phyloP scores from a whole-genome alignment of 1,140 invertebrate species.

The honey bee (Apis mellifera) region Amel_HAv3.1 CM009937.2:7880501-7881000 shows the following conservation, averaged over 20 bases:
- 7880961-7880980: no score
- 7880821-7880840: slow-evolving; percentile 17
- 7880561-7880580: no score
- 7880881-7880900: no score
- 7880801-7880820: slow-evolving; percentile 48
- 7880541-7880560: no score
- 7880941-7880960: no score
- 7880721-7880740: slow-evolving; percentile 40
- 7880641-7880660: background rate
- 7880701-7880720: slow-evolving; percentile 57
- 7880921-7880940: background rate
- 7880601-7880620: background rate
- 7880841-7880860: slow-evolving; percentile 28
- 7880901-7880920: slow-evolving; percentile 2
- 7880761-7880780: slow-evolving; percentile 51
- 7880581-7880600: background rate
- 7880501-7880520: no score
- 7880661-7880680: no score
- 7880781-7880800: slow-evolving; percentile 68
- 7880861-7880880: background rate
- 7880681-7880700: slow-evolving; percentile 1
- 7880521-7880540: no score
- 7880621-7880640: background rate
- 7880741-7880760: slow-evolving; percentile 23
- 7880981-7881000: no score